phyloP scores from a whole-genome alignment of 2,888 invertebrate genomes.

The Teleiodes luculella region DNA sequence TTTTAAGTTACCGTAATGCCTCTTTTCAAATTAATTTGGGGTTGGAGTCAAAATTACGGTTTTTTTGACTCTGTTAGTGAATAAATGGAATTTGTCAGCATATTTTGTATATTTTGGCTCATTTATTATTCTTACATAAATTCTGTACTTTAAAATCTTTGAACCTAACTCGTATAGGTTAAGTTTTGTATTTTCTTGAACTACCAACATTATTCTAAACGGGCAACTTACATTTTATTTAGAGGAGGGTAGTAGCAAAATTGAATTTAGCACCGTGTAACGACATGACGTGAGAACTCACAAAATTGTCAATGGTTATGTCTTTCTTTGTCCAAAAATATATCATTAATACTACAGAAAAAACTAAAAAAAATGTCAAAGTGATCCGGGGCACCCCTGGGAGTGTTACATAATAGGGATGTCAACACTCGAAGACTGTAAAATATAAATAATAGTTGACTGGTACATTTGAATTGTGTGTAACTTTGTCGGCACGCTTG shows the following conservation, averaged over 20 bases:
- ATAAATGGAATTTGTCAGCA: too few relatives aligned
- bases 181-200: too few relatives aligned
- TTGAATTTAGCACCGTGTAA: conserved; percentile 69
- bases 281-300: conserved; percentile 65
- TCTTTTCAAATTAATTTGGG: too few relatives aligned
- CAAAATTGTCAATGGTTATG: conserved; percentile 64
- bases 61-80: too few relatives aligned
- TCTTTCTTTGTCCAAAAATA: conserved; percentile 68
- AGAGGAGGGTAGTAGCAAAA: conserved; percentile 35
- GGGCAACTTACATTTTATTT: too few relatives aligned
- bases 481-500: conserved; percentile 68
- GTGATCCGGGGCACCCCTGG: conserved; percentile 60
- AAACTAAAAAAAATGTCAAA: conserved; percentile 62
- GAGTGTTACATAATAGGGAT: conserved; percentile 71
- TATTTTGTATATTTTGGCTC: too few relatives aligned
- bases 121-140: too few relatives aligned
- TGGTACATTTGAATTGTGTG: conserved; percentile 47
- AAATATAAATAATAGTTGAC: conserved; percentile 69
- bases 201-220: too few relatives aligned
- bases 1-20: background rate
- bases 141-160: too few relatives aligned
- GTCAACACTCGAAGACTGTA: conserved; percentile 72
- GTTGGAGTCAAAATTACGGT: too few relatives aligned
- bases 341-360: conserved; percentile 70
- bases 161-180: too few relatives aligned